Conservation (phyloP, 2,113 vertebrate genomes). For the Cavia porcellus region DNA sequence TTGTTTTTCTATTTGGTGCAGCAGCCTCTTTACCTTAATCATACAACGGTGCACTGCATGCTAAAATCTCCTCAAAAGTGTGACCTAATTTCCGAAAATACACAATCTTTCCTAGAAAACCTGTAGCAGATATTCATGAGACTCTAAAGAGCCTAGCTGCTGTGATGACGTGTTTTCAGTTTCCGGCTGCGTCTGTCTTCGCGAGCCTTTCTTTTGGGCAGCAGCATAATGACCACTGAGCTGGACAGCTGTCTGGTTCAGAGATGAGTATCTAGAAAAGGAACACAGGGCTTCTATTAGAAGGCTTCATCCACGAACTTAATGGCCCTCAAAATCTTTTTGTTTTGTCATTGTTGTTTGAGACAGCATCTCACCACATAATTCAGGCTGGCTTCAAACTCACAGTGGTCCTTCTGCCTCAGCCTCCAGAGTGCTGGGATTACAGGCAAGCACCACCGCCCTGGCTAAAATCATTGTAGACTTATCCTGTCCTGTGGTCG, state of each 20-base stretch:
- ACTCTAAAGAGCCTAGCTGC: not conserved
- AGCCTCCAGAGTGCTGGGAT: not conserved
- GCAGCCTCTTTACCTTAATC: not conserved
- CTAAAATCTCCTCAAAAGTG: not conserved
- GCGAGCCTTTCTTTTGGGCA: not conserved
- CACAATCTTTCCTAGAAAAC: not conserved
- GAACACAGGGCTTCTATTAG: not conserved
- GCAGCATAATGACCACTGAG: not conserved
- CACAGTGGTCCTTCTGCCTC: not conserved
- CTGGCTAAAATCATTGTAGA: not conserved
- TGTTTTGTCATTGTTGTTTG: not conserved
- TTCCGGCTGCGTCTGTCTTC: not conserved
- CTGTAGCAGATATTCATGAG: not conserved
- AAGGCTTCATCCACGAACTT: not conserved
- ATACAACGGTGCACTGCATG: not conserved
- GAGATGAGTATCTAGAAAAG: not conserved
- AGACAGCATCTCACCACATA: not conserved
- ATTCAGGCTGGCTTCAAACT: not conserved
- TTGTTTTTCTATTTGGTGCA: not conserved
- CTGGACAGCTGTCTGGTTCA: not conserved
- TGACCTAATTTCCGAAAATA: slow-evolving; percentile 31
- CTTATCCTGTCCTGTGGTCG: not conserved
- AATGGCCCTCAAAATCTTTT: not conserved
- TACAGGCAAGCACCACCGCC: too few relatives aligned
- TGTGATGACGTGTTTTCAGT: slow-evolving; percentile 4